Conservation (phyloP, 2,888 invertebrate genomes). For the Calliphora vomitoria region DNA sequence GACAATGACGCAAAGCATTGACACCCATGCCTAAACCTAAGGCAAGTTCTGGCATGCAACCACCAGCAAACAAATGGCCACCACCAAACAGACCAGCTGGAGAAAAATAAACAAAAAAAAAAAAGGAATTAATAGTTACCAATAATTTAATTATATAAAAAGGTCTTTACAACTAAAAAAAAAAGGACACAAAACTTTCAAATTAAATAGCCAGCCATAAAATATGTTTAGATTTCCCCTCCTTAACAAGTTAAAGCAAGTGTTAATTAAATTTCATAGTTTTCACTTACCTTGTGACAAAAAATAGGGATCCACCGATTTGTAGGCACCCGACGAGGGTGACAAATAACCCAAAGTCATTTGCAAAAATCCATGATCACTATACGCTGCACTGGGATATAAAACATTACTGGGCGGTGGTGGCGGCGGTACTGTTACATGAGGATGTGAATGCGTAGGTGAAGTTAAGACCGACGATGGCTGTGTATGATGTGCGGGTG, state of each 20-base stretch:
- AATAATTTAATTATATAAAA: slow-evolving; percentile 55
- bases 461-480: slow-evolving; percentile 48
- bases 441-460: slow-evolving; percentile 72
- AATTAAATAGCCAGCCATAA: background rate
- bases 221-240: slow-evolving; percentile 32
- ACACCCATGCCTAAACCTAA: slow-evolving; percentile 85
- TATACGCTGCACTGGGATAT: slow-evolving; percentile 83
- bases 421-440: slow-evolving; percentile 73
- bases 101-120: slow-evolving; percentile 50
- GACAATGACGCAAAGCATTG: slow-evolving; percentile 94
- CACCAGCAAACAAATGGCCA: slow-evolving; percentile 83
- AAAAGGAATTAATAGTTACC: background rate
- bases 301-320: slow-evolving; percentile 90
- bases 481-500: slow-evolving; percentile 65
- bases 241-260: background rate
- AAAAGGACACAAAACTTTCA: slow-evolving; percentile 19
- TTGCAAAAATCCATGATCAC: slow-evolving; percentile 87
- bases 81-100: slow-evolving; percentile 83
- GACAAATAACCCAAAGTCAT: slow-evolving; percentile 89
- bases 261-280: slow-evolving; percentile 64
- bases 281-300: slow-evolving; percentile 87
- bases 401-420: slow-evolving; percentile 80
- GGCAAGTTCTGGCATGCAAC: slow-evolving; percentile 83
- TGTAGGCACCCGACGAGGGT: slow-evolving; percentile 87
- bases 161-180: slow-evolving; percentile 13